phyloP scores from a whole-genome alignment of 64 coral and sea anemone genomes.

The Dendrophyllia cribrosa region DNA sequence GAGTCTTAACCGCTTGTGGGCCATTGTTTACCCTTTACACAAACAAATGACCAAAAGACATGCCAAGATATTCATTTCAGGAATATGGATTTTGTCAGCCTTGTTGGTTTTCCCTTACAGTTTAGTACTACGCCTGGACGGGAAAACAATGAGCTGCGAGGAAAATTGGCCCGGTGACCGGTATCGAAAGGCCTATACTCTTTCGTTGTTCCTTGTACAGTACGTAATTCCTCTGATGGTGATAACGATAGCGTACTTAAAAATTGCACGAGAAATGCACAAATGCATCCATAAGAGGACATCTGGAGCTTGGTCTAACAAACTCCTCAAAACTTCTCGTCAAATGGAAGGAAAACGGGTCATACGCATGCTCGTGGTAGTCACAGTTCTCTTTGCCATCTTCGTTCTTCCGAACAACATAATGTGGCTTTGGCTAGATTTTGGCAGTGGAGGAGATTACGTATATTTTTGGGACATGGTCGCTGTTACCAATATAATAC shows the following conservation, averaged over 20 bases:
- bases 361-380: constrained; percentile 86
- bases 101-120: constrained; percentile 50
- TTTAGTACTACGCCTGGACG: constrained; percentile 24
- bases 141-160: constrained; percentile 62
- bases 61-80: constrained; percentile 55
- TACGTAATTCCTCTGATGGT: constrained; percentile 75
- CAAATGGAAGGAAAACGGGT: constrained; percentile 73
- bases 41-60: constrained; percentile 46
- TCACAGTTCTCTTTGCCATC: constrained; percentile 84
- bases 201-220: constrained; percentile 67
- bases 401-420: constrained; percentile 83
- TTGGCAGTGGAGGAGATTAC: constrained; percentile 66
- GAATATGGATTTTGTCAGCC: constrained; percentile 67
- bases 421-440: constrained; percentile 93
- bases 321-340: background rate
- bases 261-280: constrained; percentile 58
- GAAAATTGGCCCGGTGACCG: constrained; percentile 69
- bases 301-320: constrained; percentile 18
- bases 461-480: constrained; percentile 80
- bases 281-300: constrained; percentile 47
- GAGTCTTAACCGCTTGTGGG: constrained; percentile 56
- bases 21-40: constrained; percentile 67
- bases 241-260: constrained; percentile 73
- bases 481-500: constrained; percentile 78
- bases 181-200: constrained; percentile 49